Evolutionary conservation across 2,888 invertebrate genomes (phyloP), one percentile per base, ranked within the genome.

Genomic region (Tenthredo livida): DNA sequence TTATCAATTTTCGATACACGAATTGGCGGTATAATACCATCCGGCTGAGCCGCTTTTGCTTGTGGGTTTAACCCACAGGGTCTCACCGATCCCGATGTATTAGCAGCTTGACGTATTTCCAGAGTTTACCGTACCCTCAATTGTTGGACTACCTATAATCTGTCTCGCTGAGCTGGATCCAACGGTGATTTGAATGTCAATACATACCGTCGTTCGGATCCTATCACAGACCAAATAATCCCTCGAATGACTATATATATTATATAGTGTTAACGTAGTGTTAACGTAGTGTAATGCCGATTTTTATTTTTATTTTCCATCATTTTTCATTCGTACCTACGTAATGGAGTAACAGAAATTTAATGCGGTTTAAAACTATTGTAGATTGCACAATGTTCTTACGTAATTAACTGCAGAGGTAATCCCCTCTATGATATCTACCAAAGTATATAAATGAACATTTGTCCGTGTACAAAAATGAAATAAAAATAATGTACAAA

Each of bases 161-260:
- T 73, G 73, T 43, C 73, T 21, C 40, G 73, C 21, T 73, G 73
- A 73, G 43, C 73, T 43, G 40, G 43, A 73, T 43, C 73, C 40
- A 73, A 73, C 43, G 43, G 43, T 73, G 73, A 73, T 73, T 73
- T 43, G 73, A 73, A 43, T 43, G 43, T 73, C 73, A 73, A 73
- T 73, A 73, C 40, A 73, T 9, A n/a, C 43, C 43, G n/a, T 73
- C 4, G 17, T 73, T 43, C 73, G 73, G 12, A 73, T 73, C 43
- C 17, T 73, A 73, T 73, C 73, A 73, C 29, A 21, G 73, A n/a
- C n/a, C 73, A 12, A 43, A 73, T 73, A 43, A 73, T 73, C 73
- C 43, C 43, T 25, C 29, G 21, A 73, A 73, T 73, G 21, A 43
- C 29, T 70, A 2, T n/a, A n/a, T n/a, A n/a, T 37, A 17, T 0